Conservation (phyloP, 1,140 invertebrate species). For the Aphelinus atriplicis region DNA sequence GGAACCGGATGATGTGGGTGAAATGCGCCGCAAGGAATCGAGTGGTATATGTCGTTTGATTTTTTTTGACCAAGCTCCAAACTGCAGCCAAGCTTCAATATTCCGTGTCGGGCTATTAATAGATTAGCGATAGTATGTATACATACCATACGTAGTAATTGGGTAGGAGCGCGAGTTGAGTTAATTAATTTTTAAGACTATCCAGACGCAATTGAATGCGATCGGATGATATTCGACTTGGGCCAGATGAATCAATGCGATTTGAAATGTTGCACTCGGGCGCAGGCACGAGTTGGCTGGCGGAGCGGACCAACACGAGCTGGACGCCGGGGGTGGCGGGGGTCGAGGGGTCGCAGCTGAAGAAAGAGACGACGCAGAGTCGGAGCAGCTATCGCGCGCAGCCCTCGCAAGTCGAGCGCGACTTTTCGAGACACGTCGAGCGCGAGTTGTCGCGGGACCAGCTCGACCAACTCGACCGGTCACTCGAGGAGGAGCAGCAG, state of each 20-base stretch:
- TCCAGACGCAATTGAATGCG: too few species aligned
- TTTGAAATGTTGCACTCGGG: background rate
- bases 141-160: background rate
- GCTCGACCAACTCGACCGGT: background rate
- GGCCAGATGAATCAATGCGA: background rate
- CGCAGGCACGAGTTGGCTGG: background rate
- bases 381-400: background rate
- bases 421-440: conserved; percentile 26
- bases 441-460: conserved; percentile 14
- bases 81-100: too few species aligned
- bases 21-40: too few species aligned
- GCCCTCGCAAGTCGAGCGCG: conserved; percentile 22
- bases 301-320: background rate
- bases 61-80: too few species aligned
- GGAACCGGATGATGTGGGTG: too few species aligned
- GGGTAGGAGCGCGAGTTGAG: background rate
- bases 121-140: too few species aligned
- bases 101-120: too few species aligned
- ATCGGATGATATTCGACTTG: background rate
- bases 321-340: background rate
- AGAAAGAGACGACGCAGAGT: conserved; percentile 26
- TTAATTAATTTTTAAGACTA: background rate
- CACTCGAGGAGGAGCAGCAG: background rate
- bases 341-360: background rate
- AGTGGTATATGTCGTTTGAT: too few species aligned